These are phyloP conservation scores for Sisyra nigra DNA, from an alignment of 2,888 invertebrate species.

Conservation along the genomic window DNA sequence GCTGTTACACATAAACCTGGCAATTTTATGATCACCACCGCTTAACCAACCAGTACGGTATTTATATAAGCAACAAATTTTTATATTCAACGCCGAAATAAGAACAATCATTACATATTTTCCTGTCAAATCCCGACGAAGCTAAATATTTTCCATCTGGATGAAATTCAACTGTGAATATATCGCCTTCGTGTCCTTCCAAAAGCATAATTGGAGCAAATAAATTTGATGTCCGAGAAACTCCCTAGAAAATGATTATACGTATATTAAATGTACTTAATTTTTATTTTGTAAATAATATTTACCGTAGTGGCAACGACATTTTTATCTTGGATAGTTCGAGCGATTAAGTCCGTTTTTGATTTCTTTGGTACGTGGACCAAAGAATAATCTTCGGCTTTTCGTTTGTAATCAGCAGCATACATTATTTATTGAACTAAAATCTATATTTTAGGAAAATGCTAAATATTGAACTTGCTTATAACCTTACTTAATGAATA, in stretches of 20 bases:
- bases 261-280: neutral
- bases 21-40: no score
- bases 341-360: slow-evolving; percentile 52
- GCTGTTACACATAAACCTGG: no score
- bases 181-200: slow-evolving; percentile 94
- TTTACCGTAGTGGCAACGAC: slow-evolving; percentile 44
- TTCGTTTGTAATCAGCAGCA: slow-evolving; percentile 37
- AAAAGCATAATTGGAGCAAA: slow-evolving; percentile 89
- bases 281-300: slow-evolving; percentile 5
- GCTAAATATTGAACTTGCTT: no score
- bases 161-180: slow-evolving; percentile 85
- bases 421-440: slow-evolving; percentile 14
- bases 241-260: slow-evolving; percentile 29
- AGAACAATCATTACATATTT: slow-evolving; percentile 68
- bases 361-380: slow-evolving; percentile 47
- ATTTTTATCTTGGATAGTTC: slow-evolving; percentile 57
- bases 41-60: no score
- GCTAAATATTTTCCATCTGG: slow-evolving; percentile 91
- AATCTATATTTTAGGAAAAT: no score
- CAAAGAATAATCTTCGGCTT: slow-evolving; percentile 42
- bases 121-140: slow-evolving; percentile 88
- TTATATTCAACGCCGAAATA: no score
- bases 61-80: no score
- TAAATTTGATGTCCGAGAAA: slow-evolving; percentile 72
- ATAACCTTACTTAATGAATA: no score